Evolutionary conservation across 2,888 invertebrate species (phyloP), one percentile per base, ranked within the genome.

Genomic region (Cactoblastis cactorum): DNA sequence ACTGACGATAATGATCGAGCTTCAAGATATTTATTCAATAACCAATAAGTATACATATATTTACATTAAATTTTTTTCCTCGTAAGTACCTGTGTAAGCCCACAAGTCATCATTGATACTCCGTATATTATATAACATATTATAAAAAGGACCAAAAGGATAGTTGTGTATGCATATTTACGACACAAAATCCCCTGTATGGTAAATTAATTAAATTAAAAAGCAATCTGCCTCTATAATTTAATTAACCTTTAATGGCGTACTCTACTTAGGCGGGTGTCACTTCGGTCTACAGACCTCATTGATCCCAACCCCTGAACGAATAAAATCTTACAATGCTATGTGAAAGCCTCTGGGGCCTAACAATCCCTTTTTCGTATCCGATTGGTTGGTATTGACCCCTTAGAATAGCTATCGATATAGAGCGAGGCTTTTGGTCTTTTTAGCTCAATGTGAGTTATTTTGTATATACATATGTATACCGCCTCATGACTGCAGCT

Each of bases 331-430:
- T 38, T 46, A 46, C 46, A 49, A 38, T 49, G 28, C 49, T 49
- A 24, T 39, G 24, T 37, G 22, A 48, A 47, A 49, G 32, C 15
- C 49, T 34, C 35, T 18, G 18, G 49, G 34, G 37, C 17, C 18
- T 35, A 54, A 54, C 67, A 65, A 71, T 73, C 68, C 65, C 61
- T 68, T 70, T 74, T 71, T 67, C 59, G 60, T 56, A 59, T 62
- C 65, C 67, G 63, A 70, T 76, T 71, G 61, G 66, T 66, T 63
- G 67, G 69, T 75, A 72, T 74, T 66, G 67, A 58, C 58, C 37
- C 38, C 51, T 5, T 17, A 37, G 37, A 17, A 9, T 37, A 17
- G 15, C 1, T 5, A 15, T 37, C 14, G 1, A 3, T 37, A 17
- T 37, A 37, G 37, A 37, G 17, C 15, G 14, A 12, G n/a, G n/a